Evolutionary conservation across 2,888 invertebrate species (phyloP), one percentile per base, ranked within the genome.

Genomic region (Zaprionus obscuricornis): DNA sequence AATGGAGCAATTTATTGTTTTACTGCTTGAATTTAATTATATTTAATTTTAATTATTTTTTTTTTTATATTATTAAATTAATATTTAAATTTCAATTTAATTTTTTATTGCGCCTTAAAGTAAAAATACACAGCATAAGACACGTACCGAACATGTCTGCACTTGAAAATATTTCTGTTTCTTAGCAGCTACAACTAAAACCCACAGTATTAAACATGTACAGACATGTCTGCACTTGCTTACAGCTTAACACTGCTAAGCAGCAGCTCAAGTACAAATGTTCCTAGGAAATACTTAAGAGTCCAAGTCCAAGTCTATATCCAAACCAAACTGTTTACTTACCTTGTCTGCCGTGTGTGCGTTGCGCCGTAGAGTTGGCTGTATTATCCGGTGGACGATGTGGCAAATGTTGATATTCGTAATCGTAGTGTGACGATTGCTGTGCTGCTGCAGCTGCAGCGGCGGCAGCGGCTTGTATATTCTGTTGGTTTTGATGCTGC

Each of bases 341-440:
- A 88, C 89, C 89, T 89, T 88, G 88, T 89, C 89, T 88, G 69
- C 88, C 88, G 62, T 88, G 88, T 81, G 89, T 83, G 56, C 88
- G 84, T 26, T 83, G 83, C 68, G 88, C 83, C 72, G 88, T 87
- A 45, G 87, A 72, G 66, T 66, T 71, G 65, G 66, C 75, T 56
- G 66, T 65, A 54, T 68, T 62, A 71, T 79, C 87, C 69, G 74
- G 85, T 51, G 77, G 77, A 70, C 89, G 88, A 75, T 88, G 88
- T 46, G 88, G 88, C 71, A 89, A 85, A 63, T 89, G 89, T 47
- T 89, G 89, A 84, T 89, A 89, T 72, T 89, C 89, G 74, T 89
- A 89, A 69, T 89, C 89, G 66, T 89, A 89, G 70, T 89, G 89
- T 40, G 88, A 88, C 58, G 88, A 85, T 60, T 84, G 87, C 46